phyloP scores from a whole-genome alignment of 2,888 invertebrate genomes.

The Drosophila robusta region DNA sequence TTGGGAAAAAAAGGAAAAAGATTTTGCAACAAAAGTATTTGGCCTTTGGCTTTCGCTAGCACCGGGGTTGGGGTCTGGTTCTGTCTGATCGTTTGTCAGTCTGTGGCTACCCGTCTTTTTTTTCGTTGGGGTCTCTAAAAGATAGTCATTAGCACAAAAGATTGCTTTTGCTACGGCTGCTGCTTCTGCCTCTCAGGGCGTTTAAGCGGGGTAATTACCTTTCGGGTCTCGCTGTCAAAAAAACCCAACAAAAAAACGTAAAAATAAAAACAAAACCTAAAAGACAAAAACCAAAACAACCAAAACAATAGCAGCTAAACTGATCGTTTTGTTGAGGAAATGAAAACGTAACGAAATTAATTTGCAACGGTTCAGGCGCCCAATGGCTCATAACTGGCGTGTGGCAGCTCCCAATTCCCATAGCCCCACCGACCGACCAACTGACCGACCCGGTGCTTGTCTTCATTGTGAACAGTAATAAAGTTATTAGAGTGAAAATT shows the following conservation, averaged over 20 bases:
- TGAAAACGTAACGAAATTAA: constrained; percentile 78
- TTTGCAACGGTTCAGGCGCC: constrained; percentile 68
- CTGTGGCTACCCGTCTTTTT: constrained; percentile 67
- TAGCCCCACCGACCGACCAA: constrained; percentile 1
- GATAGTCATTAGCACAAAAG: constrained; percentile 77
- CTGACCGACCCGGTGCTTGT: constrained; percentile 12
- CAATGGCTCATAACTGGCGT: constrained; percentile 59
- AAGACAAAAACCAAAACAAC: constrained; percentile 9
- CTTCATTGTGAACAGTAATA: constrained; percentile 45
- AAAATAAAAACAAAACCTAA: constrained; percentile 15
- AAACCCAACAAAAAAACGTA: constrained; percentile 1
- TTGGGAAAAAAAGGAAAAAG: constrained; percentile 16
- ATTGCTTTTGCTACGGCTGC: constrained; percentile 53
- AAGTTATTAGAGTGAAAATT: constrained; percentile 73
- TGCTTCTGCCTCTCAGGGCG: constrained; percentile 63
- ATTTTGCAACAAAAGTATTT: constrained; percentile 57
- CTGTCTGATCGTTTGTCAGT: constrained; percentile 64
- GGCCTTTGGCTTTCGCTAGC: constrained; percentile 55
- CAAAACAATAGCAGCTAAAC: constrained; percentile 49
- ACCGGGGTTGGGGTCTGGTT: constrained; percentile 15
- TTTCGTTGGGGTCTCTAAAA: constrained; percentile 55
- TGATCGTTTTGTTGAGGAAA: constrained; percentile 69
- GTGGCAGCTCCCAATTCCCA: constrained; percentile 51
- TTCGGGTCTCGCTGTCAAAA: constrained; percentile 35
- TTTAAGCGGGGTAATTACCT: constrained; percentile 71